Evolutionary conservation across 1,140 invertebrate genomes (phyloP).

Genomic region (Macrobrachium nipponense): DNA sequence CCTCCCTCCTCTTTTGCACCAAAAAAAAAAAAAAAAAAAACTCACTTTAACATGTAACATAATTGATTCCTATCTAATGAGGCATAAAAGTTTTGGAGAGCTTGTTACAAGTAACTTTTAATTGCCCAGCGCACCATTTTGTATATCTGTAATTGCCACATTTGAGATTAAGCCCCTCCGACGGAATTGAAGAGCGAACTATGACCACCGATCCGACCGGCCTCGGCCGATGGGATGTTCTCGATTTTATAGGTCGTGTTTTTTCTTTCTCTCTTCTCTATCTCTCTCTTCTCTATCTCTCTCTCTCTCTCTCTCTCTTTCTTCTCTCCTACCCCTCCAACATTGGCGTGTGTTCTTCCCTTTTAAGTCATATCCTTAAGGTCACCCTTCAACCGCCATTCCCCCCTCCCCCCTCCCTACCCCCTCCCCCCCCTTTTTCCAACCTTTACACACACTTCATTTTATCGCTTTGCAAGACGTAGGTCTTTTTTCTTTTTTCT

Average conservation of each 20-base stretch:
- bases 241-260: background rate
- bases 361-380: background rate
- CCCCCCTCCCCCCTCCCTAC: no score
- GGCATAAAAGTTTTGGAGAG: slow-evolving; percentile 51
- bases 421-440: background rate
- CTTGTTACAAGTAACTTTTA: slow-evolving; percentile 57
- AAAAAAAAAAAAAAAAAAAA: slow-evolving; percentile 22
- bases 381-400: background rate
- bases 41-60: slow-evolving; percentile 49
- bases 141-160: slow-evolving; percentile 54
- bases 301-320: slow-evolving; percentile 3
- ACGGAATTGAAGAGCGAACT: slow-evolving; percentile 14
- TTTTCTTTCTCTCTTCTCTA: background rate
- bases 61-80: slow-evolving; percentile 56
- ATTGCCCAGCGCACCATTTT: slow-evolving; percentile 47
- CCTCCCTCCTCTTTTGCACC: background rate
- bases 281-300: background rate
- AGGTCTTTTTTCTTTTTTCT: background rate
- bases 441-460: background rate
- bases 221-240: background rate
- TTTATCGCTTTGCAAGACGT: background rate
- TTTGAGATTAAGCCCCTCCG: slow-evolving; percentile 45
- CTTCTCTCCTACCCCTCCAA: background rate
- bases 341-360: slow-evolving; percentile 12
- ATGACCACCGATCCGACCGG: background rate